Base-by-base conservation (phyloP, 2,113 vertebrate species). In the Lynx canadensis region DNA sequence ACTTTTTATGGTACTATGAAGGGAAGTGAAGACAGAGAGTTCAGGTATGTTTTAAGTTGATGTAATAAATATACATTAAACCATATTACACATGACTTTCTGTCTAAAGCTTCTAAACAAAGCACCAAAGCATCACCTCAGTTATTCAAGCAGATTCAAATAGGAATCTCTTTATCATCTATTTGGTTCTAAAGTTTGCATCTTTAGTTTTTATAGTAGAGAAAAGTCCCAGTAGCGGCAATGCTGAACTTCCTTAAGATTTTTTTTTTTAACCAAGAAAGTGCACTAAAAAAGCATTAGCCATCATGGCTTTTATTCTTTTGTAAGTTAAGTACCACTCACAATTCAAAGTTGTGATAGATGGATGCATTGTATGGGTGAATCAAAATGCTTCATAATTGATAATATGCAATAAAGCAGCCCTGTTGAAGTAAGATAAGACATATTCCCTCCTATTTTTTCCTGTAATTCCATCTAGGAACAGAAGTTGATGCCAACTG, bases 171-270 rank as follows among this genome's bases (percentile, higher is more conserved):
- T 29, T 93, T 45, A 60, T 29, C 25, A 83, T 78, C 27, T 79
- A 2, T 91, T 89, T 92, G 12, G n/a, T 90, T 89, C 45, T 88
- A 21, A 90, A 93, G 45, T 94, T 92, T 93, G 18, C 19, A 63
- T 27, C 36, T 89, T 85, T 66, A 60, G 1, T 76, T 96, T 95
- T 68, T 84, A n/a, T 73, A 89, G 92, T 95, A 14, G 19, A 65
- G 48, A 83, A 93, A 93, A 93, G 13, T 63, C 36, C 45, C 57
- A 85, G 3, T 12, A 73, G 27, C 73, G 7, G 23, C 52, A 78
- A 63, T 48, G 25, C 25, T 89, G 4, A 88, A 81, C 48, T 66
- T 89, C 63, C 76, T 25, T 83, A 57, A 89, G 29, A 78, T 88
- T 80, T 74, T 29, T 69, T 41, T 45, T 45, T 45, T 88, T 88